Conservation (phyloP, 2,797 vertebrate species). For the Hyperoplus lanceolatus region DNA sequence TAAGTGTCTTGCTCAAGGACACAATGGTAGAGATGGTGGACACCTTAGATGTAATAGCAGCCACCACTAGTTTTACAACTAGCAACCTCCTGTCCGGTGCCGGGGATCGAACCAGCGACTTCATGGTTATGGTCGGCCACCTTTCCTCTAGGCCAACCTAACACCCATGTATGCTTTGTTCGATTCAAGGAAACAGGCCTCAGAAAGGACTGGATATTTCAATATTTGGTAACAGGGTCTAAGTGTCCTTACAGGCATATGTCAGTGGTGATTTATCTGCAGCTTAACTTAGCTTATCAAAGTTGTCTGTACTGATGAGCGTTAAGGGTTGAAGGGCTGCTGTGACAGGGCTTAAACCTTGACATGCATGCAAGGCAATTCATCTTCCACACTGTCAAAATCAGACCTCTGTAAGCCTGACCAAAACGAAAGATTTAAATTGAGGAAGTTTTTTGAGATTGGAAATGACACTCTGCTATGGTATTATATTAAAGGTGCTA, state of each 20-base stretch:
- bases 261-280: slow-evolving; percentile 35
- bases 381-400: background rate
- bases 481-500: background rate
- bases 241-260: slow-evolving; percentile 13
- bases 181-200: background rate
- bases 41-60: too few relatives aligned
- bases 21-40: too few relatives aligned
- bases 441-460: background rate
- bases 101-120: too few relatives aligned
- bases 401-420: background rate
- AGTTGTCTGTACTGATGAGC: background rate
- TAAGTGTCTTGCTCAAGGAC: too few relatives aligned
- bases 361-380: background rate
- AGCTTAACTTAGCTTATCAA: slow-evolving; percentile 17
- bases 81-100: too few relatives aligned
- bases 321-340: background rate
- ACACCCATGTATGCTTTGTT: background rate
- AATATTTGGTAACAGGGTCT: background rate
- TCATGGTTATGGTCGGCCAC: too few relatives aligned
- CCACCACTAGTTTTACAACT: too few relatives aligned
- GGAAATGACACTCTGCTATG: background rate
- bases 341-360: slow-evolving; percentile 7
- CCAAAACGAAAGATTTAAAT: background rate
- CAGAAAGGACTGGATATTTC: background rate
- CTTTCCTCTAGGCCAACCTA: too few relatives aligned